These are phyloP conservation scores for Labroides dimidiatus DNA, from an alignment of 2,797 vertebrate genomes.

Conservation along the genomic window DNA sequence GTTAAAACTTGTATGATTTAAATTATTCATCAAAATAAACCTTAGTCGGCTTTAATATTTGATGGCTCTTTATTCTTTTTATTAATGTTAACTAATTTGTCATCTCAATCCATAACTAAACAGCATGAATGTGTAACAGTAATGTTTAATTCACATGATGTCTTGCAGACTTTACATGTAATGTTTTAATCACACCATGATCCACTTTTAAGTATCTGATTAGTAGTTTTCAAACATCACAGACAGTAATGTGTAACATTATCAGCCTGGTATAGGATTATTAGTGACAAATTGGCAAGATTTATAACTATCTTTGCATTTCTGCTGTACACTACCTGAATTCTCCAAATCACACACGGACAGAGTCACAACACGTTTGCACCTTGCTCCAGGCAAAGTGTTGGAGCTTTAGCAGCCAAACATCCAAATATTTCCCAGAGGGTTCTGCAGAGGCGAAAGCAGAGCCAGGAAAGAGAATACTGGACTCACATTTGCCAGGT, in stretches of 20 bases:
- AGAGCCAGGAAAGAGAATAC: neutral
- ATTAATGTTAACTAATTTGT: neutral
- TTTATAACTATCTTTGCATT: too few species aligned
- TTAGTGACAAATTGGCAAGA: too few species aligned
- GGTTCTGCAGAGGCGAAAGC: neutral
- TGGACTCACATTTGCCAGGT: neutral
- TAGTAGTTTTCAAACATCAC: conserved; percentile 2
- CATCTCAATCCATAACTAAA: neutral
- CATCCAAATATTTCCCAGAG: neutral
- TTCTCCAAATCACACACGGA: neutral
- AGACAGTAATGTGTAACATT: neutral
- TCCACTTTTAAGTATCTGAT: neutral
- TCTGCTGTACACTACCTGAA: neutral
- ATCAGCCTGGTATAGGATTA: neutral
- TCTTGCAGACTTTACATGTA: conserved; percentile 10
- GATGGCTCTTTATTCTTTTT: neutral
- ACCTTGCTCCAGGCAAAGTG: neutral
- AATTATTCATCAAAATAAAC: conserved; percentile 21
- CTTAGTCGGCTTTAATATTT: conserved; percentile 25
- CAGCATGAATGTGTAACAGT: conserved; percentile 1
- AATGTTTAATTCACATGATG: neutral
- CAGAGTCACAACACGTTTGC: neutral
- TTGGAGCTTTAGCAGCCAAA: neutral
- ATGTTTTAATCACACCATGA: neutral
- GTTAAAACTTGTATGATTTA: conserved; percentile 20